Conservation (phyloP, 2,888 invertebrate genomes). For the Drosophila yooni region DNA sequence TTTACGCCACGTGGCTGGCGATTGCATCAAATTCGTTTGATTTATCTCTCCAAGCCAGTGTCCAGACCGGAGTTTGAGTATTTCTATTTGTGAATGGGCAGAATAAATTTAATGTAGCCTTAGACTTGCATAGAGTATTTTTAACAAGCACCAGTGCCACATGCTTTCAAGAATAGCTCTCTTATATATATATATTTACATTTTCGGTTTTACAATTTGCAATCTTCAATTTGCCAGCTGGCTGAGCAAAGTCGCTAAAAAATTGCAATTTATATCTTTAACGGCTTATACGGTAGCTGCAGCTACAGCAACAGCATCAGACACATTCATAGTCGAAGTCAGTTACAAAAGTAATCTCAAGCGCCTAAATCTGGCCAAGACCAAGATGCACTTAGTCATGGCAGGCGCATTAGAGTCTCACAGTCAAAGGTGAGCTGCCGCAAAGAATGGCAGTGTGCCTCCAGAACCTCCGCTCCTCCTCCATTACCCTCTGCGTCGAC, state of each 20-base stretch:
- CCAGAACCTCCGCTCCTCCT: background rate
- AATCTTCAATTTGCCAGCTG: constrained; percentile 13
- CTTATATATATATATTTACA: background rate
- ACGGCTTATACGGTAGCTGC: constrained; percentile 37
- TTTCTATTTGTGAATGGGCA: constrained; percentile 63
- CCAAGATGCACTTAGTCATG: constrained; percentile 69
- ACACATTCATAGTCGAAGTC: background rate
- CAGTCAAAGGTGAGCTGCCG: constrained; percentile 52
- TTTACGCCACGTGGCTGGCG: constrained; percentile 78
- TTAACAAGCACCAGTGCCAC: background rate
- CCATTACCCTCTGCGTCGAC: background rate
- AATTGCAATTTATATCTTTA: constrained; percentile 42
- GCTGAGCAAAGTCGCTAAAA: constrained; percentile 48
- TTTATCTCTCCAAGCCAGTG: constrained; percentile 75
- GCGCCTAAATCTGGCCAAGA: constrained; percentile 31
- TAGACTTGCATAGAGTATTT: background rate
- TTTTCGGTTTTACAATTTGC: background rate
- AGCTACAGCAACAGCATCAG: background rate
- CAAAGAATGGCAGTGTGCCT: constrained; percentile 32
- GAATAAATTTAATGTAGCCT: constrained; percentile 27
- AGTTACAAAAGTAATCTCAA: constrained; percentile 23
- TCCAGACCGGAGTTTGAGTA: constrained; percentile 64
- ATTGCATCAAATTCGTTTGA: constrained; percentile 76
- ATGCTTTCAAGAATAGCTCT: background rate
- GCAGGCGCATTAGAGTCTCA: constrained; percentile 46